Base-by-base conservation (phyloP, 2,797 vertebrate genomes). In the Syngnathus rostellatus region DNA sequence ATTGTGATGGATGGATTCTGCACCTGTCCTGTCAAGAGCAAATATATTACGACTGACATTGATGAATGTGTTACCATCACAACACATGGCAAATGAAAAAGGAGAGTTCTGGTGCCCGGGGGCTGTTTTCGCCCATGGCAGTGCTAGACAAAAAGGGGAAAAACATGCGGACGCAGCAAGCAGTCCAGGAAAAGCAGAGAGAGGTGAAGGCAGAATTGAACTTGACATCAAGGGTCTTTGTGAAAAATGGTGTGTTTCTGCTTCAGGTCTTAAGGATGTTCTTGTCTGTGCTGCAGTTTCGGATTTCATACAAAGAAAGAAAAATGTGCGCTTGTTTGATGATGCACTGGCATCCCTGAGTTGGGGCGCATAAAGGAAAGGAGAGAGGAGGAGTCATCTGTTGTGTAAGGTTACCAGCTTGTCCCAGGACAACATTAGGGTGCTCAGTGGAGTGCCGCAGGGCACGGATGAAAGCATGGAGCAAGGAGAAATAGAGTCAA, bases 321-420 rank as follows among this genome's bases (percentile, higher is more conserved):
- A 43, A 62, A 11, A 80, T 68, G 70, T 69, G 69, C 80, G 76
- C 69, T 72, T 50, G 72, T 83, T 84, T 77, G 79, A 86, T 87
- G 86, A 83, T 82, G 80, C 79, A 75, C 74, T 66, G 73, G 75
- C 67, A 83, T 85, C 80, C 68, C 78, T 5, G 66, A 75, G 78
- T 71, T 66, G 73, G 70, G 71, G 73, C 69, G 53, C 45, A 6
- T 46, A 46, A 6, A 43, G 60, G 12, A 11, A 31, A 6, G 54
- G 31, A 5, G 12, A 5, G 31, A 2, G 8, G 14, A 10, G 58
- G 58, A 23, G n/a, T 62, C 40, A 23, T 62, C n/a, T 23, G 67
- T 68, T 79, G 87, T 72, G 64, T 91, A 77, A 73, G 73, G 83
- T 91, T 91, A 87, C 89, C 75, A 70, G 19, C 71, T 76, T 71